Evolutionary conservation across 1,140 invertebrate species (phyloP).

Genomic region (Bactericera cockerelli): DNA sequence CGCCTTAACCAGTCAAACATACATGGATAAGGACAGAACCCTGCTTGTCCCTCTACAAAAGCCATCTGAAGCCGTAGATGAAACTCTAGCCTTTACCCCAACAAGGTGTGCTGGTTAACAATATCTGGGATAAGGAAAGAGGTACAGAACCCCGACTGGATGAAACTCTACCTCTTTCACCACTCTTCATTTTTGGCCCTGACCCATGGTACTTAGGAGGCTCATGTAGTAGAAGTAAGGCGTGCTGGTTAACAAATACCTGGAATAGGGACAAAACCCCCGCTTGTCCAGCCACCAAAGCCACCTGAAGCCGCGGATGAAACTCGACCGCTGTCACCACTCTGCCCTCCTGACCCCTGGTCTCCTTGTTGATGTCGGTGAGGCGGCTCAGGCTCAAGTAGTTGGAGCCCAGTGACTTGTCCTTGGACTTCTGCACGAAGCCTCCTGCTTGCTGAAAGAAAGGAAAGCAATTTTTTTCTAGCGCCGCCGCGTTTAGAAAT

Average conservation of each 20-base stretch:
- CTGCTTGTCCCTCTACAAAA: too few relatives aligned
- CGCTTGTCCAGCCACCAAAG: slow-evolving; percentile 58
- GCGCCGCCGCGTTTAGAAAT: slow-evolving; percentile 7
- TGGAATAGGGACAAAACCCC: slow-evolving; percentile 59
- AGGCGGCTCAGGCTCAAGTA: slow-evolving; percentile 26
- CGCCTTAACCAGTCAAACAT: too few relatives aligned
- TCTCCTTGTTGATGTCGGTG: slow-evolving; percentile 55
- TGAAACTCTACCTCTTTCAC: not conserved
- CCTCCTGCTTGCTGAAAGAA: not conserved
- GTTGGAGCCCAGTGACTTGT: slow-evolving; percentile 26
- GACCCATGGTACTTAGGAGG: too few relatives aligned
- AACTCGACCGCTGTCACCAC: slow-evolving; percentile 57
- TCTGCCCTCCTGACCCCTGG: slow-evolving; percentile 43
- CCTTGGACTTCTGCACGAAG: slow-evolving; percentile 25
- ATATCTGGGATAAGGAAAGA: too few relatives aligned
- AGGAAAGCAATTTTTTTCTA: not conserved
- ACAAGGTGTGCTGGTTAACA: too few relatives aligned
- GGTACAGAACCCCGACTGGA: too few relatives aligned
- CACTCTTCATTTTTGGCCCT: not conserved
- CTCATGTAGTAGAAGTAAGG: too few relatives aligned
- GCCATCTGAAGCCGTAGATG: too few relatives aligned
- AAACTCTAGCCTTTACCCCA: too few relatives aligned
- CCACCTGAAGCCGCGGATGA: slow-evolving; percentile 69
- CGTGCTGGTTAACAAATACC: too few relatives aligned
- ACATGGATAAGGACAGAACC: too few relatives aligned